Evolutionary conservation across 2,113 vertebrate genomes (phyloP), one percentile per base, ranked within the genome.

Genomic region (Sinosuthora webbiana): DNA sequence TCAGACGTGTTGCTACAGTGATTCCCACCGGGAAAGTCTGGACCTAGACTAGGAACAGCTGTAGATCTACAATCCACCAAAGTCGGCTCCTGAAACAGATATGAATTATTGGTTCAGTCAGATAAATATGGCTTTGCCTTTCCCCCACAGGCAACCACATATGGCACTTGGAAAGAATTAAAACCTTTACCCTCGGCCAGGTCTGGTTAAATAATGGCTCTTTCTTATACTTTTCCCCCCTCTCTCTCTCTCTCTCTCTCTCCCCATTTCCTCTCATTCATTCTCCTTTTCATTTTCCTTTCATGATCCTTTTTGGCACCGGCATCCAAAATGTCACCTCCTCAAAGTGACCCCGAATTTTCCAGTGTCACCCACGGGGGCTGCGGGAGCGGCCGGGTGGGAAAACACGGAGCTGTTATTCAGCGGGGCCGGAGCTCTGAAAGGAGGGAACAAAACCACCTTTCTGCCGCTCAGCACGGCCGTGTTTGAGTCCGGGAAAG

Each of bases 61-160:
- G 97, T 93, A 96, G 87, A 95, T 90, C 96, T 95, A 71, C 97
- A 95, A 90, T 97, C 96, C 97, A 96, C 93, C 94, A 95, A 97
- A 96, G 96, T 94, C 97, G 63, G 97, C 97, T 97, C 95, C 97
- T 98, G 98, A 97, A 97, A 97, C 96, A 96, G 97, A 97, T 97
- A 97, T 97, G 97, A 98, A 94, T 97, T 98, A 97, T 97, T 97
- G 94, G 94, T 97, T 97, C 98, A 97, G 97, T 97, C 97, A 95
- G 94, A 97, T 95, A 97, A 96, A 96, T 95, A 90, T 91, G 95
- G 92, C 82, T 93, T 92, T 53, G 69, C 94, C 89, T 94, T 96
- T 97, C 87, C 94, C 92, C 96, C 89, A 87, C 93, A 97, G 96
- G 94, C 96, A 95, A 95, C 95, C 90, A 93, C 96, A 97, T 87